Conservation (phyloP, 2,888 invertebrate species). For the Vannuccia rotundouncinata region DNA sequence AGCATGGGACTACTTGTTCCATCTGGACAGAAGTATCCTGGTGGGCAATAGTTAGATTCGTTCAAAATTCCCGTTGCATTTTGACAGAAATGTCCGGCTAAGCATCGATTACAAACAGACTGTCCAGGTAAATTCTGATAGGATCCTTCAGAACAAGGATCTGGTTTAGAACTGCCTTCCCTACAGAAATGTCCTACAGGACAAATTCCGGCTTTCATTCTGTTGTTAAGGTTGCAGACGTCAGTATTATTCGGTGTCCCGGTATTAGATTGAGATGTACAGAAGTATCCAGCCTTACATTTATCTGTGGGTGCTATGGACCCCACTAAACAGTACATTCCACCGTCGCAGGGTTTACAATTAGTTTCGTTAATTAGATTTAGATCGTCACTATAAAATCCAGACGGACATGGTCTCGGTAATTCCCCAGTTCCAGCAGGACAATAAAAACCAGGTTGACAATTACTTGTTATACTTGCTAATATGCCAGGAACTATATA, state of each 20-base stretch:
- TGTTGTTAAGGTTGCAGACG: slow-evolving; percentile 41
- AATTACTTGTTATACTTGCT: background rate
- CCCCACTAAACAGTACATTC: slow-evolving; percentile 48
- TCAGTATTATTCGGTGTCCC: slow-evolving; percentile 60
- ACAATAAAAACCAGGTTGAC: slow-evolving; percentile 47
- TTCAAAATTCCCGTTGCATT: background rate
- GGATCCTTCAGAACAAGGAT: slow-evolving; percentile 48
- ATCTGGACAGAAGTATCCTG: slow-evolving; percentile 48
- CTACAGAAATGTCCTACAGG: slow-evolving; percentile 49
- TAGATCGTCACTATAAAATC: slow-evolving; percentile 47
- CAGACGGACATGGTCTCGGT: slow-evolving; percentile 48
- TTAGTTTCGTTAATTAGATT: slow-evolving; percentile 45
- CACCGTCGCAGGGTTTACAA: slow-evolving; percentile 52
- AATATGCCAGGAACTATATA: background rate
- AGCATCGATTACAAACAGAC: slow-evolving; percentile 46
- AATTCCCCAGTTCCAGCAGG: slow-evolving; percentile 50
- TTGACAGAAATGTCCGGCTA: slow-evolving; percentile 49
- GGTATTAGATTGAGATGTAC: slow-evolving; percentile 83
- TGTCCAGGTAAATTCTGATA: slow-evolving; percentile 50
- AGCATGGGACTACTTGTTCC: slow-evolving; percentile 42
- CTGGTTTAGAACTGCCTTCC: slow-evolving; percentile 45
- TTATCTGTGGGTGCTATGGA: slow-evolving; percentile 46
- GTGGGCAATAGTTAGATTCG: background rate
- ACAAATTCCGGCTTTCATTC: slow-evolving; percentile 45
- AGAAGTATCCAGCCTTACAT: slow-evolving; percentile 61